phyloP scores from a whole-genome alignment of 2,888 invertebrate species.

The Clostera curtula region DNA sequence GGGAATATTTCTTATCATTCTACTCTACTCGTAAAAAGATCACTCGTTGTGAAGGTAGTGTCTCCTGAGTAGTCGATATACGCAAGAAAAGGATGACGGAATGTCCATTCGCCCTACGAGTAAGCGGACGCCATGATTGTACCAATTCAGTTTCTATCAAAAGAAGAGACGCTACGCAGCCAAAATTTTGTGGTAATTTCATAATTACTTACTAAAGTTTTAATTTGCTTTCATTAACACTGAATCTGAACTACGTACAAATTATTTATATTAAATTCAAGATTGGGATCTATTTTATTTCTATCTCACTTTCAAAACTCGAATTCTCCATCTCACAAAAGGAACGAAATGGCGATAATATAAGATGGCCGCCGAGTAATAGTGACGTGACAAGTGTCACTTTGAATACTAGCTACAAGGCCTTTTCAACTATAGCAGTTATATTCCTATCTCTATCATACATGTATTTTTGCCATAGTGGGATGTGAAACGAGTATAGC shows the following conservation, averaged over 20 bases:
- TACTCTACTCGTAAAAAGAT: constrained; percentile 69
- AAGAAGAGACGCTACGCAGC: too few relatives aligned
- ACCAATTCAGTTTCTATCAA: constrained; percentile 35
- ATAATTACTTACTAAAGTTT: constrained; percentile 1
- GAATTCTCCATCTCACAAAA: constrained; percentile 69
- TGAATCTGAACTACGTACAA: constrained; percentile 7
- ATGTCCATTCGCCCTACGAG: constrained; percentile 61
- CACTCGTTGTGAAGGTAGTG: constrained; percentile 64
- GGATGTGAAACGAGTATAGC: too few relatives aligned
- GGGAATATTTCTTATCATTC: constrained; percentile 69
- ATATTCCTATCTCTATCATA: too few relatives aligned
- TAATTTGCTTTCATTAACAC: constrained; percentile 19
- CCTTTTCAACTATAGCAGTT: too few relatives aligned
- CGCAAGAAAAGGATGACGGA: constrained; percentile 75
- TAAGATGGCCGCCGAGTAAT: constrained; percentile 66
- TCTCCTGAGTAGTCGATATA: constrained; percentile 69
- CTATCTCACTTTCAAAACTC: constrained; percentile 70
- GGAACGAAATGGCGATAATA: constrained; percentile 74
- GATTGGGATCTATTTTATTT: constrained; percentile 52
- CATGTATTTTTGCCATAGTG: too few relatives aligned
- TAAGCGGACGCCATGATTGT: constrained; percentile 65
- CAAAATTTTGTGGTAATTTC: not conserved
- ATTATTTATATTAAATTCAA: constrained; percentile 6
- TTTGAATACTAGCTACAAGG: too few relatives aligned
- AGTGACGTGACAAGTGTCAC: too few relatives aligned